Conservation (phyloP, 2,113 vertebrate genomes). For the Rhinichthys klamathensis region DNA sequence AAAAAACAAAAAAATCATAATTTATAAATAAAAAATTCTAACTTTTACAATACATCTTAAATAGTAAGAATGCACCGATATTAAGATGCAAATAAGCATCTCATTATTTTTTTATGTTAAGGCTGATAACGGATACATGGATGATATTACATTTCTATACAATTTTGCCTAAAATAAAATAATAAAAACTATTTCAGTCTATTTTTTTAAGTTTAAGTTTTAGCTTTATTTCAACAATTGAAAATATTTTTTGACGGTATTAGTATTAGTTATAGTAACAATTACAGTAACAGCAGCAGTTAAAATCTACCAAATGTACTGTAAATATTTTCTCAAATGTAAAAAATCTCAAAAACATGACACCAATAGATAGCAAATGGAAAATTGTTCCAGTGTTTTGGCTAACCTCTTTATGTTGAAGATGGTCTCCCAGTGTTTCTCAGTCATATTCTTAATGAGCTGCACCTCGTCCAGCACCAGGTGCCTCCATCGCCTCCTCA, state of each 20-base stretch:
- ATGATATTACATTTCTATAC: background rate
- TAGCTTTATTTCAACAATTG: no score
- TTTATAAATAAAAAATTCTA: background rate
- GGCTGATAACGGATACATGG: background rate
- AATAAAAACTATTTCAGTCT: background rate
- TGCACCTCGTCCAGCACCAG: conserved; percentile 90
- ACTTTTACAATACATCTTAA: background rate
- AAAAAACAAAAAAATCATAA: conserved; percentile 31
- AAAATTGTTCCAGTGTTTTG: background rate
- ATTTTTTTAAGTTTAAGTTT: no score
- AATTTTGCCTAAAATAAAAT: background rate
- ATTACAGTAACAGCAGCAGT: background rate
- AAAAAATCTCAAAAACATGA: background rate
- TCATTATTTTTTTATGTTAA: no score
- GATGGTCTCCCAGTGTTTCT: conserved; percentile 90
- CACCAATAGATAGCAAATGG: background rate
- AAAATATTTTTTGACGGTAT: no score
- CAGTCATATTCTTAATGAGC: conserved; percentile 87
- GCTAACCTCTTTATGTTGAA: conserved; percentile 84
- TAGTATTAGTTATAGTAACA: background rate
- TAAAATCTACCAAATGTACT: background rate
- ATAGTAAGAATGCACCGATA: background rate
- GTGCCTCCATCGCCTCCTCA: conserved; percentile 85
- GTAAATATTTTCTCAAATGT: background rate
- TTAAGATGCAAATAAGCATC: background rate